Conservation (phyloP, 2,113 vertebrate species). For the Miniopterus natalensis region DNA sequence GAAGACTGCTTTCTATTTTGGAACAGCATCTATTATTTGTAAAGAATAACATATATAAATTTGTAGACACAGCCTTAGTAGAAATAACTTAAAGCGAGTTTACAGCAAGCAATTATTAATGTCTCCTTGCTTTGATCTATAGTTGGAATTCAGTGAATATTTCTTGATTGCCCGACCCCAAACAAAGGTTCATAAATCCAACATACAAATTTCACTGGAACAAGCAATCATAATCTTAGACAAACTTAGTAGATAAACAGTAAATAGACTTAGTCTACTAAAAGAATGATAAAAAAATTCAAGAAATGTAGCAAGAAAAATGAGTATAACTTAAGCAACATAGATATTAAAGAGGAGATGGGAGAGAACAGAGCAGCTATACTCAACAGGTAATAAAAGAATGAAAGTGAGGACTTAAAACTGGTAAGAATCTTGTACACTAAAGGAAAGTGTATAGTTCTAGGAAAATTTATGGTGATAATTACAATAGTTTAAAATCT, state of each 20-base stretch:
- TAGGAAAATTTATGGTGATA: not conserved
- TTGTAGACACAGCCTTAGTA: not conserved
- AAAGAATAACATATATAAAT: not conserved
- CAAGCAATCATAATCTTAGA: constrained; percentile 8
- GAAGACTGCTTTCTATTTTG: not conserved
- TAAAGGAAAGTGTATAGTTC: not conserved
- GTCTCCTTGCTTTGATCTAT: not conserved
- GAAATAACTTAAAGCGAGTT: constrained; percentile 31
- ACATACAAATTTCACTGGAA: not conserved
- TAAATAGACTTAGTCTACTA: not conserved
- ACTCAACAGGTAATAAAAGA: not conserved
- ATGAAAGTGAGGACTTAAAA: constrained; percentile 36
- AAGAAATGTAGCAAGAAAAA: constrained; percentile 18
- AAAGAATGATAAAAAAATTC: not conserved
- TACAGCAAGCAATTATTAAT: not conserved
- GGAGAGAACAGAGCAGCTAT: not conserved
- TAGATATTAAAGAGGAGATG: not conserved
- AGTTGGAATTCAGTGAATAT: not conserved
- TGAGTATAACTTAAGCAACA: constrained; percentile 1
- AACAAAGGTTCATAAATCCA: constrained; percentile 45
- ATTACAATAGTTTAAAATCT: constrained; percentile 30
- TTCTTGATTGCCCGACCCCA: not conserved
- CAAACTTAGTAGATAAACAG: not conserved
- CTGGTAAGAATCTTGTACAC: not conserved
- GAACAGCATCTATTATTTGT: constrained; percentile 43